Conservation (phyloP, 2,888 invertebrate species). For the Syritta pipiens region DNA sequence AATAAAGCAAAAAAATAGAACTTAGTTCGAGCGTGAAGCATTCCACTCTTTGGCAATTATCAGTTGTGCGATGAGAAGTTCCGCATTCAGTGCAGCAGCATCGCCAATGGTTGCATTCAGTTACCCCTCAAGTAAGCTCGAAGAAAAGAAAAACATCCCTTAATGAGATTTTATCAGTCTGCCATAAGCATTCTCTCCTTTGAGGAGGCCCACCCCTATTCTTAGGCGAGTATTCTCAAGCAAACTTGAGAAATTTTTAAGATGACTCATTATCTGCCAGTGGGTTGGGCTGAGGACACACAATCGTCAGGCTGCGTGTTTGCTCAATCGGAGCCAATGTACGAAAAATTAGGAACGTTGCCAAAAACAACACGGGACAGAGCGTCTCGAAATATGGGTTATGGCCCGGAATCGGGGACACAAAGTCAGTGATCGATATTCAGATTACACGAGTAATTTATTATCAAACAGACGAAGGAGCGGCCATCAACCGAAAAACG, state of each 20-base stretch:
- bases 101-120: conserved; percentile 9
- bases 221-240: background rate
- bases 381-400: conserved; percentile 39
- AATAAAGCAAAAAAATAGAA: conserved; percentile 4
- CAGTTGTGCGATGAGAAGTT: conserved; percentile 22
- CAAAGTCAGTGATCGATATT: conserved; percentile 63
- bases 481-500: conserved; percentile 8
- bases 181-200: background rate
- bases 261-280: conserved; percentile 31
- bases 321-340: conserved; percentile 48
- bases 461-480: conserved; percentile 30
- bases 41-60: conserved; percentile 16
- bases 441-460: conserved; percentile 45
- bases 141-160: conserved; percentile 8
- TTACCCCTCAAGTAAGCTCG: conserved; percentile 19
- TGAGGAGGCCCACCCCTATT: background rate
- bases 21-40: conserved; percentile 16
- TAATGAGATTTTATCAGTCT: conserved; percentile 42
- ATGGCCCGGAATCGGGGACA: conserved; percentile 39
- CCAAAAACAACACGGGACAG: conserved; percentile 32
- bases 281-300: conserved; percentile 17
- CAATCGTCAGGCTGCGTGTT: conserved; percentile 41
- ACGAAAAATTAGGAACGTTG: conserved; percentile 53
- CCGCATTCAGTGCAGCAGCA: conserved; percentile 31
- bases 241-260: conserved; percentile 9